Conservation (phyloP, 37 sponge, comb jelly and placozoan species). For the Tethya wilhelma region DNA sequence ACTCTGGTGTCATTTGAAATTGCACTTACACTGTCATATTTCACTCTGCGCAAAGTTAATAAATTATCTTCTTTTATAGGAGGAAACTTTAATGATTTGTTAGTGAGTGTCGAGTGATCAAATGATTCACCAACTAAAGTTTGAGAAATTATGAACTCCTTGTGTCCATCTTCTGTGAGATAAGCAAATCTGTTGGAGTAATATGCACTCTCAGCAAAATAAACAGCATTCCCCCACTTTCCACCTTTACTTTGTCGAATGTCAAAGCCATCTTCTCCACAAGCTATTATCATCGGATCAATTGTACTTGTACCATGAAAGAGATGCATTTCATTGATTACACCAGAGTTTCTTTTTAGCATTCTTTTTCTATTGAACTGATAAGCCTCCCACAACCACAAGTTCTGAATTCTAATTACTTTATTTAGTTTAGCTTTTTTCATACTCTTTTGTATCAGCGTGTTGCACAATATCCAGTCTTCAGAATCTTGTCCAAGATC, state of each 20-base stretch:
- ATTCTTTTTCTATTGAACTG: conserved; percentile 41
- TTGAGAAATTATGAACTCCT: conserved; percentile 45
- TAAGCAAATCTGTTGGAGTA: conserved; percentile 57
- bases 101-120: background rate
- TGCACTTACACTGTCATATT: conserved; percentile 79
- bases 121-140: conserved; percentile 48
- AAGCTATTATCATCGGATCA: conserved; percentile 25
- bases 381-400: conserved; percentile 58
- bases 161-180: background rate
- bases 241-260: conserved; percentile 39
- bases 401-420: conserved; percentile 69
- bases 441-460: background rate
- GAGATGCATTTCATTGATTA: conserved; percentile 48
- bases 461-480: background rate
- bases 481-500: background rate
- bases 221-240: conserved; percentile 72
- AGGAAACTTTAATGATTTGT: background rate
- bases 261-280: conserved; percentile 72
- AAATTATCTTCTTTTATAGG: background rate
- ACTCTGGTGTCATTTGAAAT: conserved; percentile 42
- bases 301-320: conserved; percentile 72
- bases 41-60: background rate
- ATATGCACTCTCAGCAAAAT: conserved; percentile 78
- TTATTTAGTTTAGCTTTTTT: conserved; percentile 6
- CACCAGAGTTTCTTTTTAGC: conserved; percentile 37